phyloP scores from a whole-genome alignment of 2,797 vertebrate genomes.

The Phrynocephalus guinanensis region DNA sequence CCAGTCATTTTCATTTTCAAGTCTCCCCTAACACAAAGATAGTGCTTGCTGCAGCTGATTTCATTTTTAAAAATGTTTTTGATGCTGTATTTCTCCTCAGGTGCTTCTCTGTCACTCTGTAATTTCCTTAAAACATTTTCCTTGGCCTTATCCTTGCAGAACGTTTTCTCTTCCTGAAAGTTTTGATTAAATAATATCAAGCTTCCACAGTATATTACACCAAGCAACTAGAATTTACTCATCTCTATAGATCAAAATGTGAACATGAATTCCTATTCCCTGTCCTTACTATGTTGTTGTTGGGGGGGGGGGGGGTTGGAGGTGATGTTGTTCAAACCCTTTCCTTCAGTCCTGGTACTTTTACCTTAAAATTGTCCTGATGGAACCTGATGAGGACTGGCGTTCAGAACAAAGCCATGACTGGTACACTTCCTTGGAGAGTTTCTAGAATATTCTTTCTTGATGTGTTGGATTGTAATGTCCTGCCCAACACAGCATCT shows the following conservation, averaged over 20 bases:
- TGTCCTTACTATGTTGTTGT: not conserved
- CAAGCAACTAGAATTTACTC: not conserved
- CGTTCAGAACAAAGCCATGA: not conserved
- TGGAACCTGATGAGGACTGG: not conserved
- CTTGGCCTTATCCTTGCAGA: slow-evolving; percentile 21
- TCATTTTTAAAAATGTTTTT: slow-evolving; percentile 2
- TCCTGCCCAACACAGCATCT: too few relatives aligned
- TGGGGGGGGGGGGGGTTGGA: too few relatives aligned
- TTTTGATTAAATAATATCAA: slow-evolving; percentile 24
- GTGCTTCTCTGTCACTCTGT: slow-evolving; percentile 30
- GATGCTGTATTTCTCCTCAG: slow-evolving; percentile 41
- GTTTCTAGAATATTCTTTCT: too few relatives aligned
- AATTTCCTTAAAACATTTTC: slow-evolving; percentile 50
- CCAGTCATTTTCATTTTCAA: slow-evolving; percentile 62
- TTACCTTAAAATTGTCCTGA: not conserved
- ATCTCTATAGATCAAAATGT: not conserved
- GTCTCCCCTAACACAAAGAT: slow-evolving; percentile 47
- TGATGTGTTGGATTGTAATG: too few relatives aligned
- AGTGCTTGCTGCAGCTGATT: slow-evolving; percentile 40
- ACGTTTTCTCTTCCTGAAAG: slow-evolving; percentile 53
- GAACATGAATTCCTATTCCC: not conserved
- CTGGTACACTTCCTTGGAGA: not conserved
- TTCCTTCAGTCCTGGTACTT: not conserved
- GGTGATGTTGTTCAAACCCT: not conserved
- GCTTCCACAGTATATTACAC: not conserved